These are phyloP conservation scores for Orthosia gracilis DNA, from an alignment of 2,888 invertebrate species.

Conservation along the genomic window DNA sequence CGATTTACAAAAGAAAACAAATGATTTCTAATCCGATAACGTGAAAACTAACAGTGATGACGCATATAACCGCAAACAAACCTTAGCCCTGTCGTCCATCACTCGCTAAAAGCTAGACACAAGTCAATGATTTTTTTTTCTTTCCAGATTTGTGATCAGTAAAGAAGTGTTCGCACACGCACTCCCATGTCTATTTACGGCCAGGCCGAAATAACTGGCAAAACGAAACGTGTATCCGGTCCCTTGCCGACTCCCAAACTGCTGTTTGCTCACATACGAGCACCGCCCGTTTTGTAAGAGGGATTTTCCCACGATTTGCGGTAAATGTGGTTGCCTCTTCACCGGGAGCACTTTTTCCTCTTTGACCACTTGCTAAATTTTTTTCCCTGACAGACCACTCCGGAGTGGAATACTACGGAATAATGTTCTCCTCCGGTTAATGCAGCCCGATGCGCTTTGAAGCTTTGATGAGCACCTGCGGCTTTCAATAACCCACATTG, in stretches of 20 bases:
- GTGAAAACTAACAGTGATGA: conserved; percentile 41
- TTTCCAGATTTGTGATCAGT: conserved; percentile 78
- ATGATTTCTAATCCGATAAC: conserved; percentile 20
- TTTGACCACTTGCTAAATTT: conserved; percentile 82
- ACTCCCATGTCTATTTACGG: conserved; percentile 82
- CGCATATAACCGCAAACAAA: conserved; percentile 67
- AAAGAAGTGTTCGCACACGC: conserved; percentile 79
- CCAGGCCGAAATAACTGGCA: conserved; percentile 83
- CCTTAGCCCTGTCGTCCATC: conserved; percentile 71
- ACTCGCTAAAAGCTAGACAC: conserved; percentile 73
- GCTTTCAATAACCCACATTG: conserved; percentile 76
- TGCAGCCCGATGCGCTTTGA: conserved; percentile 73
- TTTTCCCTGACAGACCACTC: conserved; percentile 78
- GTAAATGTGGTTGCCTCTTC: conserved; percentile 80
- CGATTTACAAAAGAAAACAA: conserved; percentile 17
- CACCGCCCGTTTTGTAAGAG: conserved; percentile 75
- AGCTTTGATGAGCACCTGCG: conserved; percentile 75
- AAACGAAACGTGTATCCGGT: conserved; percentile 83
- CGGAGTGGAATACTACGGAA: conserved; percentile 66
- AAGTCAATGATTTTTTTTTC: conserved; percentile 79
- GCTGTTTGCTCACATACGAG: conserved; percentile 72
- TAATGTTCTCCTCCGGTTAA: conserved; percentile 71
- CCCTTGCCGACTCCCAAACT: conserved; percentile 72
- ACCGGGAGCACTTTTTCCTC: conserved; percentile 72
- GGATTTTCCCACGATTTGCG: conserved; percentile 84